phyloP scores from a whole-genome alignment of 2,113 vertebrate genomes.

The Panurus biarmicus region DNA sequence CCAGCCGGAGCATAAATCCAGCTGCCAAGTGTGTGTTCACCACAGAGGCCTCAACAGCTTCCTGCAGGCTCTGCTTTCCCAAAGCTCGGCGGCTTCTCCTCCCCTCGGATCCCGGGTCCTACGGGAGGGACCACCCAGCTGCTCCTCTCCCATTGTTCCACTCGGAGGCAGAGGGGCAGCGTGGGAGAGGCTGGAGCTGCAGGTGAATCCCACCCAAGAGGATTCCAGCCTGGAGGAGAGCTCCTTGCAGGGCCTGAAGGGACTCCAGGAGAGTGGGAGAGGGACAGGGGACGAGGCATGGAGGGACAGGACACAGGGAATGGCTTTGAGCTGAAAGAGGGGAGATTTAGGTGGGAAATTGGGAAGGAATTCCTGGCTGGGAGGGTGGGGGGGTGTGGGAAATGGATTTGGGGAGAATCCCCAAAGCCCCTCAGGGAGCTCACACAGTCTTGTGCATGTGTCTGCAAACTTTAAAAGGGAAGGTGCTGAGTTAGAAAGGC shows the following conservation, averaged over 20 bases:
- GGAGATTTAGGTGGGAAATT: not conserved
- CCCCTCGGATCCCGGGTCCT: not conserved
- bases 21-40: not conserved
- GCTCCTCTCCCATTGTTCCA: not conserved
- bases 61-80: not conserved
- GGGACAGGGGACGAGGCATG: not conserved
- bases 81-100: not conserved
- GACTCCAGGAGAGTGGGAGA: not conserved
- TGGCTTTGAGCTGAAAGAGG: not conserved
- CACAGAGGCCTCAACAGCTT: not conserved
- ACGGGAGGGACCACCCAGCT: conserved; percentile 1
- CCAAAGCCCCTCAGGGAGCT: no score
- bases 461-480: no score
- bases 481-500: no score
- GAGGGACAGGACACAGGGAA: not conserved
- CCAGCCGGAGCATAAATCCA: not conserved
- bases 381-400: no score
- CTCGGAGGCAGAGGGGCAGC: accelerated
- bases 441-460: no score
- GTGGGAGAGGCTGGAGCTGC: not conserved
- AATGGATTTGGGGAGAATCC: no score
- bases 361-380: not conserved
- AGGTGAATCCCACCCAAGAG: not conserved
- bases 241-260: accelerated
- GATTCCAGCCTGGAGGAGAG: not conserved